A percentile compares a stretch with the other conserved stretches of the same genome.
Conservation (phyloP, 2,797 vertebrate species). For the Lepus townsendii region DNA sequence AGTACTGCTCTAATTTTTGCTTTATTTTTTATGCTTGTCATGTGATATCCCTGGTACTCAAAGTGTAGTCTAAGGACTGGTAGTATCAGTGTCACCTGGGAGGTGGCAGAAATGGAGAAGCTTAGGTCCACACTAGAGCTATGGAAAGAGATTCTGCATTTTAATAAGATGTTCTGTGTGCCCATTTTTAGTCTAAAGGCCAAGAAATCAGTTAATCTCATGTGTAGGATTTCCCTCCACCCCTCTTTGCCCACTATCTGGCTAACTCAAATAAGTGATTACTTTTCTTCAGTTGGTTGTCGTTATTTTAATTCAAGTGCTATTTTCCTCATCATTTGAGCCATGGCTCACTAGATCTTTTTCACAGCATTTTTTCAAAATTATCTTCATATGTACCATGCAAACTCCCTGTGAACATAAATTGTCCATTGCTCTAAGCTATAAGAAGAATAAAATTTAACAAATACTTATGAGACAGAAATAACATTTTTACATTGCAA, state of each 20-base stretch:
- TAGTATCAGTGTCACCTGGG: background rate
- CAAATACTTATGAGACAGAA: conserved; percentile 20
- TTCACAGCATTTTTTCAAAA: background rate
- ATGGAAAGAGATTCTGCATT: background rate
- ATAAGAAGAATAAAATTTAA: conserved; percentile 4
- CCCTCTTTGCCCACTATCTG: background rate
- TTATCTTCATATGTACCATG: background rate
- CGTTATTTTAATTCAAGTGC: background rate
- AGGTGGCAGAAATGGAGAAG: background rate
- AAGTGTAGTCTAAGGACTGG: background rate
- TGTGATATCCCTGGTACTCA: background rate
- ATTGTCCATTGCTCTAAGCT: background rate
- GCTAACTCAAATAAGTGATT: background rate
- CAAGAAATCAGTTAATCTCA: background rate
- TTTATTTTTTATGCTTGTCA: background rate
- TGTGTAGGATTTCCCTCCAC: background rate
- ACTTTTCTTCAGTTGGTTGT: background rate
- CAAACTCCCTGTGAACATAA: background rate
- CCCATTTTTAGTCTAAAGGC: background rate
- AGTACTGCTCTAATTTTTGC: background rate
- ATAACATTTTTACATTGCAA: conserved; percentile 10
- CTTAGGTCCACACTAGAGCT: background rate
- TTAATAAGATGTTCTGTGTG: background rate
- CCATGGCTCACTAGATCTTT: background rate
- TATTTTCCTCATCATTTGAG: background rate